These are phyloP conservation scores for Triplophysa tibetana DNA, from an alignment of 2,113 vertebrate species.

Conservation along the genomic window DNA sequence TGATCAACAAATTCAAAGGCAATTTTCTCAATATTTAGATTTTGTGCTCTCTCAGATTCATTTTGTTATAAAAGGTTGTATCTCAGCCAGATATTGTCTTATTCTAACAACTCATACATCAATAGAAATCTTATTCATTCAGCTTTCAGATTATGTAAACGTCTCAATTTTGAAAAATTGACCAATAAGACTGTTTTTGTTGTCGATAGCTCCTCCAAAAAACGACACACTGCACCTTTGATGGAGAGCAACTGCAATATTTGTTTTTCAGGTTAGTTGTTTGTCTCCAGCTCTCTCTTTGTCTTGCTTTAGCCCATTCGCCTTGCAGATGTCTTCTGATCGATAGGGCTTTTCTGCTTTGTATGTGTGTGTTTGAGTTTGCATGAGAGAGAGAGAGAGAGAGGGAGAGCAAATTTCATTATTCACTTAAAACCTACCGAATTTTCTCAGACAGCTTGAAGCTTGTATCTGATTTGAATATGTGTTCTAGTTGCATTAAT, in stretches of 20 bases:
- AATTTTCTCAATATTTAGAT: no score
- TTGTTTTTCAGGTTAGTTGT: not conserved
- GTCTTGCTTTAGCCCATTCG: not conserved
- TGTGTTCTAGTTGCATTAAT: constrained; percentile 15
- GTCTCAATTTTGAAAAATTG: no score
- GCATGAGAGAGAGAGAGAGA: constrained; percentile 13
- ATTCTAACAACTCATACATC: no score
- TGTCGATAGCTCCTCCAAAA: no score
- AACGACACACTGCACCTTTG: not conserved
- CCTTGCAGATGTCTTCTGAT: constrained; percentile 5
- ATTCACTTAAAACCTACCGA: constrained; percentile 14
- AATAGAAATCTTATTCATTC: no score
- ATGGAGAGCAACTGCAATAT: not conserved
- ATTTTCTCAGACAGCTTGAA: constrained; percentile 17
- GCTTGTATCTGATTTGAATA: not conserved
- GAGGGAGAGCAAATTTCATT: constrained; percentile 20
- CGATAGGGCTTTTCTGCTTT: constrained; percentile 20
- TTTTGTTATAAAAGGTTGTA: no score
- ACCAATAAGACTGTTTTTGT: no score
- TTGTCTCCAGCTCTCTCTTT: not conserved
- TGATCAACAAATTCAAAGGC: no score
- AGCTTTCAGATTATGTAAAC: no score
- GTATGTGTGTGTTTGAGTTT: not conserved
- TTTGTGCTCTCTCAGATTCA: no score
- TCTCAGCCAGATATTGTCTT: no score